Base-by-base conservation (phyloP, 1,140 invertebrate genomes). In the Pseudomyrmex cubaensis region DNA sequence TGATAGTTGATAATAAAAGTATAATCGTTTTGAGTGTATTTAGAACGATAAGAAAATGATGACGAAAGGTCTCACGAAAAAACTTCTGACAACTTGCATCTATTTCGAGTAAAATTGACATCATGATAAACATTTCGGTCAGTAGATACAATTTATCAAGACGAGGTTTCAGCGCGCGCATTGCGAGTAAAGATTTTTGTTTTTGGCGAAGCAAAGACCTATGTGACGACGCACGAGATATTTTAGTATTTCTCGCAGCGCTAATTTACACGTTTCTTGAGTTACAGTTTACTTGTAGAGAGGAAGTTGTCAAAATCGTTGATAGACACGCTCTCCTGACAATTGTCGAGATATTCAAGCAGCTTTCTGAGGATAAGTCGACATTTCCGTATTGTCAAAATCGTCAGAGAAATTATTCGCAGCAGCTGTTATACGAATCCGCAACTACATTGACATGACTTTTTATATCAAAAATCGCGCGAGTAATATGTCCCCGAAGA, bases 21-120 rank as follows among this genome's bases (percentile, higher is more conserved):
- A 15, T 25, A 25, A 2, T 20, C 20, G 20, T 20, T 20, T 20
- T 20, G 0, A 20, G 20, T 20, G 2, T 20, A 50, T 35, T 13
- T 46, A n/a, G 13, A 46, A 20, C 12, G 35, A 48, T 20, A 46
- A 13, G 52, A 8, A 54, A 66, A 15, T 9, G 15, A 56, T 22
- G 50, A 56, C 46, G 13, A n/a, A 77, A 13, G 2, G 46, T 63
- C 52, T 13, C 22, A 46, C 17, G 62, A 50, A 66, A 50, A 66
- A 57, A 8, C 15, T 44, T 61, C 3, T 0, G 20, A 59, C 7
- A 54, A 20, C 2, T 12, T 54, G 54, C 20, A 35, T 13, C 22
- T 77, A 80, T 80, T 70, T 80, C 56, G 20, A 61, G 76, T 22
- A 12, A 50, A 72, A 66, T 72, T 72, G 64, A 70, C 44, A 80